Percentiles rank a stretch among this genome's conserved stretches.
phyloP scores from a whole-genome alignment of 2,113 vertebrate species.

The Tyto alba region DNA sequence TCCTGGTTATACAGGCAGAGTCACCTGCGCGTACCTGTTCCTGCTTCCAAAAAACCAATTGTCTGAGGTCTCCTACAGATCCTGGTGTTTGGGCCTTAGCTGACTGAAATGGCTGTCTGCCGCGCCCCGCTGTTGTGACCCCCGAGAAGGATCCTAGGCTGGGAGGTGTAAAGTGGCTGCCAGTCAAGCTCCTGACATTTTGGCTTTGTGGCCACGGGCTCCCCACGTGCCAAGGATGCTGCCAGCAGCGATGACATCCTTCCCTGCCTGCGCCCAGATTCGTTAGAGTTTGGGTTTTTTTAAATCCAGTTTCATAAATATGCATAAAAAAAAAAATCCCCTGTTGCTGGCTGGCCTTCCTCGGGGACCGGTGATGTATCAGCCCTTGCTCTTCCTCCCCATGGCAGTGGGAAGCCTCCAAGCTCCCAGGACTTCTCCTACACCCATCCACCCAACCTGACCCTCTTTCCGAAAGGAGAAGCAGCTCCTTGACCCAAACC shows the following conservation, averaged over 20 bases:
- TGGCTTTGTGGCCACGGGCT: neutral
- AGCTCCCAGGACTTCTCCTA: neutral
- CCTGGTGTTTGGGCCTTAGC: no score
- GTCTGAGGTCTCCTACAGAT: neutral
- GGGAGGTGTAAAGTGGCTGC: neutral
- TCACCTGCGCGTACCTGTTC: neutral
- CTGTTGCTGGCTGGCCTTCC: neutral
- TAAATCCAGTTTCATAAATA: neutral
- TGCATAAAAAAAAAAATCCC: neutral
- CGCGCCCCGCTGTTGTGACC: neutral
- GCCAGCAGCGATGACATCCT: rapidly evolving
- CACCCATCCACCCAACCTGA: neutral
- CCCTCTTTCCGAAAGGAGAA: neutral
- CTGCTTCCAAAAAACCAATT: neutral
- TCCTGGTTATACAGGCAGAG: neutral
- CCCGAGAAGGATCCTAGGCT: neutral
- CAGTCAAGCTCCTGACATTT: neutral
- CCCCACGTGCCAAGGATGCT: neutral
- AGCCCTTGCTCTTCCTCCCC: neutral
- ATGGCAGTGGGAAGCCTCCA: neutral
- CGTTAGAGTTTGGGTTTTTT: neutral
- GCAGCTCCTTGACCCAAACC: neutral
- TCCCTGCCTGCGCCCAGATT: neutral
- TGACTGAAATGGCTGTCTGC: neutral
- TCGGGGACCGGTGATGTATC: rapidly evolving